These are phyloP conservation scores for Conus betulinus DNA, from an alignment of 1,140 invertebrate genomes.

Conservation along the genomic window DNA sequence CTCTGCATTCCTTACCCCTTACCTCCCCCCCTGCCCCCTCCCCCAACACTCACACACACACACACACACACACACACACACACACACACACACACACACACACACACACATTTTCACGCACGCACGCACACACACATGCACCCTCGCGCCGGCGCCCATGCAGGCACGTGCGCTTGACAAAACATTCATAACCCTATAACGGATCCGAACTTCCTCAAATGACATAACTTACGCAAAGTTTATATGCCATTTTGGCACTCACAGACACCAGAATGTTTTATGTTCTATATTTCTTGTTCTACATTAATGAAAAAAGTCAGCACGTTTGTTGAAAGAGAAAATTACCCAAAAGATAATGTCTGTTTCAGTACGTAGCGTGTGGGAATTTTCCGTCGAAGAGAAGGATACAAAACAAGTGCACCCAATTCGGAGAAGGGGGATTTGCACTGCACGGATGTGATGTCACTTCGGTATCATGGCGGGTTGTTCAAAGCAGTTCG, in stretches of 20 bases:
- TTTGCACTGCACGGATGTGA: not conserved
- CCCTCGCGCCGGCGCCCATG: not conserved
- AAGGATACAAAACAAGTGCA: not conserved
- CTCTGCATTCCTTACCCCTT: too few species aligned
- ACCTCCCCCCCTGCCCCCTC: not conserved
- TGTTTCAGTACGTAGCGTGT: too few species aligned
- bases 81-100: slow-evolving; percentile 17
- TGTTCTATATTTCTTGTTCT: too few species aligned
- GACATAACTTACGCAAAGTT: too few species aligned
- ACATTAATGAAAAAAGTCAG: too few species aligned
- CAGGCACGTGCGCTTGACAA: not conserved
- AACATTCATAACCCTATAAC: too few species aligned
- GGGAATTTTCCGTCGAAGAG: not conserved
- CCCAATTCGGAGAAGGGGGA: not conserved
- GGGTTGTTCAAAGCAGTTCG: slow-evolving; percentile 39
- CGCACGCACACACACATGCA: slow-evolving; percentile 9
- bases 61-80: slow-evolving; percentile 1
- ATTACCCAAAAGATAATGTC: too few species aligned
- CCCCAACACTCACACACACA: not conserved
- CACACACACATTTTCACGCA: not conserved
- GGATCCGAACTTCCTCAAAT: too few species aligned
- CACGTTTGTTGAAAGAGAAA: too few species aligned
- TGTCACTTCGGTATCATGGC: slow-evolving; percentile 36
- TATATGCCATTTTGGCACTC: too few species aligned
- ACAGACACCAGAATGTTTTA: too few species aligned